Base-by-base conservation (phyloP, 2,888 invertebrate genomes). In the Theodoxus fluviatilis region DNA sequence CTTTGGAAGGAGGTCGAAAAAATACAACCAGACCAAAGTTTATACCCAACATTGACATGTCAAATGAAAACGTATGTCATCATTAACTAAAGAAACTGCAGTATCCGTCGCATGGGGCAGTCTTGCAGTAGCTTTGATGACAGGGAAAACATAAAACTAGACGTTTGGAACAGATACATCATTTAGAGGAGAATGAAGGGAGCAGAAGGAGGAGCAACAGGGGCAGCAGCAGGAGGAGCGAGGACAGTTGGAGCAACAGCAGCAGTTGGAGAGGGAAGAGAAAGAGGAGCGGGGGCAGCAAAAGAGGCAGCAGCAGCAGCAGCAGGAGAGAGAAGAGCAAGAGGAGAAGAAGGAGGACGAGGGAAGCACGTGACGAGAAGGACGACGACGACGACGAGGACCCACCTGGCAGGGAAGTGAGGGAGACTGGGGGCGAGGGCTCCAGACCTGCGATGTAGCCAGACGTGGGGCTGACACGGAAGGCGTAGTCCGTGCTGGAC, bases 391-490 rank as follows among this genome's bases (percentile, higher is more conserved):
- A 22, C 15, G 55, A 6, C 12, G 25, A 25, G 31, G 3, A 57
- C 68, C 33, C 71, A 79, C 80, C 76, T 64, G 80, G 76, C 38
- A 76, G 67, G 28, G 74, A 71, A 9, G 75, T 73, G 43, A 84
- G 74, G 22, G 81, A 79, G 31, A 79, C 82, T n/a, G 83, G 77
- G 1, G 97, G 96, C 69, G 96, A 96, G 0, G 98, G 98, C 85
- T 98, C 98, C 2, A 69, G 64, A 49, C 72, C 66, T 25, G 52
- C 55, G 87, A 95, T 95, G 75, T 96, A 92, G 63, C 98, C 98
- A 88, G 98, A 98, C 85, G 97, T 96, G 7, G 98, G 97, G 40
- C 97, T 91, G 49, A 99, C 92, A 73, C 98, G 91, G 90, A 98
- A 96, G 87, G 94, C 94, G 89, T 98, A 98, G 88, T 98, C 97